phyloP scores from a whole-genome alignment of 2,797 vertebrate genomes.

The Pampus argenteus region DNA sequence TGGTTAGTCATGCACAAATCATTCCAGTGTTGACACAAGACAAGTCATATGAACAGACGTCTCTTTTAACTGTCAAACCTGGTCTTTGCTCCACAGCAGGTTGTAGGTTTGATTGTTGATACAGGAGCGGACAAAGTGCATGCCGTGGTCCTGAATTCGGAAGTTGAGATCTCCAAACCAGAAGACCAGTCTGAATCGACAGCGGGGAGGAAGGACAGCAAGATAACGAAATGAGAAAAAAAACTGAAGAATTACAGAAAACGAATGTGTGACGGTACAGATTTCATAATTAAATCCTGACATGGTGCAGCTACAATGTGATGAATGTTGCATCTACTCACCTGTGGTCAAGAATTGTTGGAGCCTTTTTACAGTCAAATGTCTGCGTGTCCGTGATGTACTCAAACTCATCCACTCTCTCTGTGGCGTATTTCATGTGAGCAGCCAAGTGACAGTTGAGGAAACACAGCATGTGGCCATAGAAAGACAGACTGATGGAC shows the following conservation, averaged over 20 bases:
- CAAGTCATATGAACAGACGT: neutral
- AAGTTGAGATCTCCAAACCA: constrained; percentile 99
- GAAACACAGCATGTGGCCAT: constrained; percentile 92
- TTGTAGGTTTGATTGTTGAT: constrained; percentile 86
- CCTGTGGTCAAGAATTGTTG: constrained; percentile 90
- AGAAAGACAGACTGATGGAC: constrained; percentile 89
- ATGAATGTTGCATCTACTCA: constrained; percentile 72
- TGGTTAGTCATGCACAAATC: neutral
- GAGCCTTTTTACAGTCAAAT: constrained; percentile 82
- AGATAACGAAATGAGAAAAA: neutral
- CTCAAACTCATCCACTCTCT: constrained; percentile 93
- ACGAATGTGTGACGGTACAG: neutral
- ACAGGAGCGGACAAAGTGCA: constrained; percentile 91
- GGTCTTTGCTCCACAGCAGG: constrained; percentile 94
- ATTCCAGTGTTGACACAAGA: neutral
- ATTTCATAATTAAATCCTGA: neutral
- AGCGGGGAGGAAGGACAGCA: neutral
- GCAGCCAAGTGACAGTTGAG: constrained; percentile 96
- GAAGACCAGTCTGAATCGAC: constrained; percentile 87
- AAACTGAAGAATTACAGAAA: neutral
- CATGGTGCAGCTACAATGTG: neutral
- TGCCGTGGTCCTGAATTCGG: constrained; percentile 92
- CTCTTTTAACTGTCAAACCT: constrained; percentile 80
- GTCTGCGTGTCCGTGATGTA: constrained; percentile 90
- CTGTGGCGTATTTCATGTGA: constrained; percentile 90